A percentile compares a stretch with the other conserved stretches of the same genome.
These are phyloP conservation scores for Philonicus albiceps DNA, from an alignment of 2,888 invertebrate genomes.

Conservation along the genomic window DNA sequence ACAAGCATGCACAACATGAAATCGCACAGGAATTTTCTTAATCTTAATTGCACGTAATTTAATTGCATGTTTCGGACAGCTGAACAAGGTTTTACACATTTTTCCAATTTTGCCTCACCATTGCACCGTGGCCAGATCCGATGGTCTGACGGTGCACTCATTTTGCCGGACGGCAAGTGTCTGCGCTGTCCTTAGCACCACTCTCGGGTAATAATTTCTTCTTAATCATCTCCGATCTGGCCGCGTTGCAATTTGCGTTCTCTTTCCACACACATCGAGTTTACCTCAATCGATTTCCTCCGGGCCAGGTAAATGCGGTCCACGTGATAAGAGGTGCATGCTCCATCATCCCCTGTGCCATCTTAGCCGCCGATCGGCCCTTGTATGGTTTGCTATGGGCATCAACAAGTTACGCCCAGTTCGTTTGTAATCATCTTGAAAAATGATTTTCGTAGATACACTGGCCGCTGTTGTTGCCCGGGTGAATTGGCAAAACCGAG, in stretches of 20 bases:
- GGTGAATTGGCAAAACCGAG: slow-evolving; percentile 41
- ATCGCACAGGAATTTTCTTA: slow-evolving; percentile 48
- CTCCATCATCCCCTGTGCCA: not conserved
- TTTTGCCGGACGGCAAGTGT: slow-evolving; percentile 40
- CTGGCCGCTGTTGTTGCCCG: not conserved
- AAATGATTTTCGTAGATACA: slow-evolving; percentile 48
- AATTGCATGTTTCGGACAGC: slow-evolving; percentile 53
- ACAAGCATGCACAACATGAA: slow-evolving; percentile 21
- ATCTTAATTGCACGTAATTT: slow-evolving; percentile 53
- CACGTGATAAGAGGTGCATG: slow-evolving; percentile 36
- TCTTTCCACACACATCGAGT: slow-evolving; percentile 35
- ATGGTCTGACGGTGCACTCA: slow-evolving; percentile 28
- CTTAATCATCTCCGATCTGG: slow-evolving; percentile 46
- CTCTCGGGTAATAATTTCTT: slow-evolving; percentile 47
- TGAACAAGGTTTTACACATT: slow-evolving; percentile 50
- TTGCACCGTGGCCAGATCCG: not conserved
- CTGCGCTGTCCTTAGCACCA: slow-evolving; percentile 35
- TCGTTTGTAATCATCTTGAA: slow-evolving; percentile 44
- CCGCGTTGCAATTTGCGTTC: slow-evolving; percentile 36
- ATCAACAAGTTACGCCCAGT: slow-evolving; percentile 51
- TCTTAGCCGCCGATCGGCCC: not conserved
- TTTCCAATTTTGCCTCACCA: slow-evolving; percentile 45
- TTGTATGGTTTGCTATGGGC: slow-evolving; percentile 40
- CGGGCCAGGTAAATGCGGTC: not conserved
- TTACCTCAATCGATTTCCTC: slow-evolving; percentile 36